Evolutionary conservation across 2,113 vertebrate species (phyloP).

Genomic region (Fulmarus glacialis): DNA sequence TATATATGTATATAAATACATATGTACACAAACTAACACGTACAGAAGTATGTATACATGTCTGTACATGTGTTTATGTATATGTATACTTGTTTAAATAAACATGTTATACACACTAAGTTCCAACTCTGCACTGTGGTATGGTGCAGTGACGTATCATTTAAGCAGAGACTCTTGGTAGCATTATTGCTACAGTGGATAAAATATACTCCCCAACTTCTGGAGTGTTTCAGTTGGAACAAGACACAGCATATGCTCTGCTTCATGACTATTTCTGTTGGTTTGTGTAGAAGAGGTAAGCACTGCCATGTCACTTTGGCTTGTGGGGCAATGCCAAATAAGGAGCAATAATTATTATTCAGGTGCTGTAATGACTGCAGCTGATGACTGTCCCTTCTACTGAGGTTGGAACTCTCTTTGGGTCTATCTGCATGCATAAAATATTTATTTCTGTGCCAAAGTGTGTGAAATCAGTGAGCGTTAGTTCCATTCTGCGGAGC

Average conservation of each 20-base stretch:
- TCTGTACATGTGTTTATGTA: too few relatives aligned
- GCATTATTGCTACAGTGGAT: background rate
- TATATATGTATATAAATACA: background rate
- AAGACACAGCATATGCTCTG: background rate
- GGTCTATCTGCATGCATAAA: background rate
- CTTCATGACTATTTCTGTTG: background rate
- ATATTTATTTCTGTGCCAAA: conserved; percentile 7
- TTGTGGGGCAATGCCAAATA: background rate
- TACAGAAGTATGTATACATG: background rate
- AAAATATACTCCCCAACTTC: background rate
- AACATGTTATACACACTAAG: background rate
- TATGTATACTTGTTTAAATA: background rate
- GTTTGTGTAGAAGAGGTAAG: background rate
- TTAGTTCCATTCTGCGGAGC: background rate
- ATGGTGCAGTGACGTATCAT: background rate
- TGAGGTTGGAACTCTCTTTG: background rate
- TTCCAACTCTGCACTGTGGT: background rate
- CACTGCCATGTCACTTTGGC: background rate
- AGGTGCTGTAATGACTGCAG: background rate
- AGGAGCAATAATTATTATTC: background rate
- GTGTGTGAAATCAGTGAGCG: background rate
- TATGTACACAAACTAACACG: background rate
- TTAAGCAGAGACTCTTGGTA: background rate
- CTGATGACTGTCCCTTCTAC: background rate
- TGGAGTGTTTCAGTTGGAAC: background rate